phyloP scores from a whole-genome alignment of 2,797 vertebrate genomes.

The Eospalax fontanierii region DNA sequence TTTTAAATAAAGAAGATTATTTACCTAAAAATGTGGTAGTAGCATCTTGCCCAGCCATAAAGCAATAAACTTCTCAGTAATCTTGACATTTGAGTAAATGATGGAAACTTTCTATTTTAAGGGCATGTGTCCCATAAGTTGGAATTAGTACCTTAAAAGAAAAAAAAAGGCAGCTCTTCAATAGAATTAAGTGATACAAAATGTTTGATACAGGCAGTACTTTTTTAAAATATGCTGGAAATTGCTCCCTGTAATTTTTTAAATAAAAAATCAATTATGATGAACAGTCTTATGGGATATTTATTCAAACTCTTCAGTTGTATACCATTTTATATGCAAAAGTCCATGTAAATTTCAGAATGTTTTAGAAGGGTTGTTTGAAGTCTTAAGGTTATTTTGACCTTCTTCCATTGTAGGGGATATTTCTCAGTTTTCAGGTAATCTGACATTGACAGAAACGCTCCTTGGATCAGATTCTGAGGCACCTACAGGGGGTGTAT shows the following conservation, averaged over 20 bases:
- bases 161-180: slow-evolving; percentile 88
- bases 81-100: slow-evolving; percentile 82
- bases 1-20: slow-evolving; percentile 81
- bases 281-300: slow-evolving; percentile 83
- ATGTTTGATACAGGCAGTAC: slow-evolving; percentile 89
- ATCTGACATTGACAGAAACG: background rate
- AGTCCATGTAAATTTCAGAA: slow-evolving; percentile 25
- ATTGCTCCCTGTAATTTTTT: slow-evolving; percentile 88
- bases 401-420: background rate
- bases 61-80: slow-evolving; percentile 80
- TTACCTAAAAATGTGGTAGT: slow-evolving; percentile 76
- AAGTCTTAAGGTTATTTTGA: slow-evolving; percentile 49
- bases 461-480: background rate
- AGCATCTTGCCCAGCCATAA: slow-evolving; percentile 78
- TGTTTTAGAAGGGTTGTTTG: background rate
- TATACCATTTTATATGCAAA: background rate
- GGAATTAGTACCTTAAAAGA: slow-evolving; percentile 77
- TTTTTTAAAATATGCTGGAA: slow-evolving; percentile 88
- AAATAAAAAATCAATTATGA: slow-evolving; percentile 88
- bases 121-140: slow-evolving; percentile 75
- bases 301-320: slow-evolving; percentile 71
- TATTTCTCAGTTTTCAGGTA: background rate
- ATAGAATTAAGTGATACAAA: slow-evolving; percentile 85
- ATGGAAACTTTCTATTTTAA: slow-evolving; percentile 81
- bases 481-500: background rate